Conservation (phyloP, 2,113 vertebrate species). For the Heloderma charlesbogerti region DNA sequence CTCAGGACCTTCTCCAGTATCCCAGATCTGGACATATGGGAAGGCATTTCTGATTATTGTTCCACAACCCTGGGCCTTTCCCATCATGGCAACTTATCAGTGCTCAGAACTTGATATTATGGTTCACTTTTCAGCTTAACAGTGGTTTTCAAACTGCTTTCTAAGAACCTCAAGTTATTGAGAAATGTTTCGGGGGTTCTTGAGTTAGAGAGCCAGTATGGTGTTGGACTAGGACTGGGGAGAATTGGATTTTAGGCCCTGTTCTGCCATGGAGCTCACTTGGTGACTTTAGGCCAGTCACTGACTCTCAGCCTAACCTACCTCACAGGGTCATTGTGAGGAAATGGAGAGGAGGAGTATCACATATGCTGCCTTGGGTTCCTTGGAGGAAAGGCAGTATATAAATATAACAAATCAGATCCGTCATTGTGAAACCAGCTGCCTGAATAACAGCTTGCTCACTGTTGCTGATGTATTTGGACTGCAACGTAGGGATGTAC, state of each 20-base stretch:
- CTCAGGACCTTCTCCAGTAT: background rate
- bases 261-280: too few relatives aligned
- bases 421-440: background rate
- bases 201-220: background rate
- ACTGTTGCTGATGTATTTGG: background rate
- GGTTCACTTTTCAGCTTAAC: background rate
- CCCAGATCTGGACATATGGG: background rate
- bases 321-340: too few relatives aligned
- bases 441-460: background rate
- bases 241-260: too few relatives aligned
- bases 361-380: too few relatives aligned
- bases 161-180: background rate
- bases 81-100: background rate
- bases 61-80: background rate
- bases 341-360: too few relatives aligned
- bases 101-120: background rate
- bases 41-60: background rate
- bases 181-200: background rate
- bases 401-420: background rate
- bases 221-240: too few relatives aligned
- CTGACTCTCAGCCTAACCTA: too few relatives aligned
- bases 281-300: too few relatives aligned
- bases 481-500: too few relatives aligned
- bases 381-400: too few relatives aligned
- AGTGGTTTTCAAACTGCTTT: background rate